Conservation (phyloP, 2,113 vertebrate species). For the Cyprinodon tularosa region DNA sequence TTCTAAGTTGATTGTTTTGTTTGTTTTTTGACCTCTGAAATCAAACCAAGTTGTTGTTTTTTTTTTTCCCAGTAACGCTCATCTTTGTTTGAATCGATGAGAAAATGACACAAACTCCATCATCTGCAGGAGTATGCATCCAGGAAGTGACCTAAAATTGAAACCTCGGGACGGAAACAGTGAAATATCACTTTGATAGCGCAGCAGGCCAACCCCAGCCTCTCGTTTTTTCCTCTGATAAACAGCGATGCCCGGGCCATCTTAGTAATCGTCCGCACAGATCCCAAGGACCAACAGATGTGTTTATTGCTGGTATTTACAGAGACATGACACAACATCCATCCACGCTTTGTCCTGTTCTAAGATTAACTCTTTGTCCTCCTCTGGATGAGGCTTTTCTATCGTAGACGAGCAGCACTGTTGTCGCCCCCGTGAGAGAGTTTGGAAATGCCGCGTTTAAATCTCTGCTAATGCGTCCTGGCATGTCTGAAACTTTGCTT, state of each 20-base stretch:
- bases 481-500: neutral
- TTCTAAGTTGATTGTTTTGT: neutral
- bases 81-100: conserved; percentile 14
- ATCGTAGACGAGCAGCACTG: neutral
- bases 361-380: conserved; percentile 49
- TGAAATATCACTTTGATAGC: conserved; percentile 61
- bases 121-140: conserved; percentile 11
- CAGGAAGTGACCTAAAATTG: neutral
- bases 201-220: conserved; percentile 18
- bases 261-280: conserved; percentile 53
- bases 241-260: conserved; percentile 43
- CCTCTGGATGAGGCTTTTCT: conserved; percentile 3
- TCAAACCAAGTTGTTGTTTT: neutral
- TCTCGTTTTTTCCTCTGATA: conserved; percentile 54
- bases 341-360: conserved; percentile 38
- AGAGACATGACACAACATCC: conserved; percentile 46
- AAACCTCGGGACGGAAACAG: neutral
- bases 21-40: neutral
- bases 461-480: conserved; percentile 22
- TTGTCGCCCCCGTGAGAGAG: conserved; percentile 11
- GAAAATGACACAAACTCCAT: conserved; percentile 10
- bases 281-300: conserved; percentile 37
- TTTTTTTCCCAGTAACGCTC: neutral
- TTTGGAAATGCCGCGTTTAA: conserved; percentile 20
- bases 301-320: conserved; percentile 71